Evolutionary conservation across 2,888 invertebrate species (phyloP), one percentile per base, ranked within the genome.

Genomic region (Polydrusus cervinus): DNA sequence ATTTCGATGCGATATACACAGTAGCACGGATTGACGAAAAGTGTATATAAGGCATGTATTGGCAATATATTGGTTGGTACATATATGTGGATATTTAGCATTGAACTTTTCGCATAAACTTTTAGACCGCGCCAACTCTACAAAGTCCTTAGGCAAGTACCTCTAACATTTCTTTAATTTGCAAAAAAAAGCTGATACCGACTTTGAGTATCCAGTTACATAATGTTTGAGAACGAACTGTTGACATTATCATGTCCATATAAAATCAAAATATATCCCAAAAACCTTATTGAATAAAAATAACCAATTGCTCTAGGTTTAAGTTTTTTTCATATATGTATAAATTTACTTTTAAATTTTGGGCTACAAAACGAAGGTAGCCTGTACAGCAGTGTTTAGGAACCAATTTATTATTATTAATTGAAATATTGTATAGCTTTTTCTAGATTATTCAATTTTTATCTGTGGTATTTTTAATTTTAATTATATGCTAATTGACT

Each of bases 381-480:
- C 49, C 38, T 51, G 62, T 70, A 60, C 70, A 70, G 70, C 57
- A 57, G 49, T 70, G 53, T 61, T 60, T 70, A 61, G 47, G 70
- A 70, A 70, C 61, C 70, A 70, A 70, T 70, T 57, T 16, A 49
- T 53, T 20, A 40, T 53, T 65, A 65, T 65, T 65, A 55, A 34
- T 34, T 34, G 10, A 55, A 70, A 70, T 51, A 49, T 51, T 70
- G 51, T 61, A 70, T 70, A 70, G 70, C 40, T 51, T 34, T 5
- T 69, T 70, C 40, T 61, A 61, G 70, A 60, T 30, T 16, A 40
- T 70, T 70, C 47, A 55, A 43, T 70, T 70, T 61, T 70, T 70
- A 61, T 70, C 70, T 70, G 70, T 70, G 70, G 70, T 70, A 70
- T 70, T 70, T 64, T 64, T 60, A 43, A 53, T 55, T 43, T 57